Percentiles rank a stretch among this genome's conserved stretches.
Conservation (phyloP, 2,113 vertebrate species). For the Paracanthobrama guichenoti region DNA sequence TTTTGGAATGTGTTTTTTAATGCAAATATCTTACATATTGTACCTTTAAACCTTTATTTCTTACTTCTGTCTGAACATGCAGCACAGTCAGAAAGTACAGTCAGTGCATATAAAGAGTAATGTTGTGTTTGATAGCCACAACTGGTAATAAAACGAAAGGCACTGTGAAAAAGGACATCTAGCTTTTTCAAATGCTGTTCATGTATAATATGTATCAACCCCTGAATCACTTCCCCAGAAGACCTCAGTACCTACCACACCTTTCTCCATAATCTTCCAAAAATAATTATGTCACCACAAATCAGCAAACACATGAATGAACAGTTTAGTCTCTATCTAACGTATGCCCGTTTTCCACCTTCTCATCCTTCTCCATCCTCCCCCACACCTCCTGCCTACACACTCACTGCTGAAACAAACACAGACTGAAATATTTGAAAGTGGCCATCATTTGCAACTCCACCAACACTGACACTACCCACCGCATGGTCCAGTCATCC, state of each 20-base stretch:
- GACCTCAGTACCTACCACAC: neutral
- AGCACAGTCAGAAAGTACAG: neutral
- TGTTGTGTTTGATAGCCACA: neutral
- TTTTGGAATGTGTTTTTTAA: too few relatives aligned
- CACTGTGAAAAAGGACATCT: neutral
- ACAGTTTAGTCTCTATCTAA: neutral
- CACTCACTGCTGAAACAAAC: conserved; percentile 17
- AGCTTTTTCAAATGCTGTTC: neutral
- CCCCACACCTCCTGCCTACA: conserved; percentile 1
- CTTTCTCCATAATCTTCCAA: neutral
- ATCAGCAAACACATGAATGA: neutral
- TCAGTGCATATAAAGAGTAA: neutral
- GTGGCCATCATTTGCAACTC: conserved; percentile 7
- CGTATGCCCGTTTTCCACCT: neutral
- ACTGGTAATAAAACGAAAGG: neutral
- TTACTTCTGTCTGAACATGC: neutral
- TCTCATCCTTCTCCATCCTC: neutral
- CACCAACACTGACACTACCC: conserved; percentile 14
- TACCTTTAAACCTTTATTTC: neutral
- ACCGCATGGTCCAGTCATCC: neutral
- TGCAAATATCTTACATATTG: too few relatives aligned
- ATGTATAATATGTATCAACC: neutral
- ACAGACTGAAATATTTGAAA: conserved; percentile 20
- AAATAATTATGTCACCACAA: neutral
- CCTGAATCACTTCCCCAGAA: neutral